Evolutionary conservation across 2,888 invertebrate species (phyloP).

Genomic region (Bembecia ichneumoniformis): DNA sequence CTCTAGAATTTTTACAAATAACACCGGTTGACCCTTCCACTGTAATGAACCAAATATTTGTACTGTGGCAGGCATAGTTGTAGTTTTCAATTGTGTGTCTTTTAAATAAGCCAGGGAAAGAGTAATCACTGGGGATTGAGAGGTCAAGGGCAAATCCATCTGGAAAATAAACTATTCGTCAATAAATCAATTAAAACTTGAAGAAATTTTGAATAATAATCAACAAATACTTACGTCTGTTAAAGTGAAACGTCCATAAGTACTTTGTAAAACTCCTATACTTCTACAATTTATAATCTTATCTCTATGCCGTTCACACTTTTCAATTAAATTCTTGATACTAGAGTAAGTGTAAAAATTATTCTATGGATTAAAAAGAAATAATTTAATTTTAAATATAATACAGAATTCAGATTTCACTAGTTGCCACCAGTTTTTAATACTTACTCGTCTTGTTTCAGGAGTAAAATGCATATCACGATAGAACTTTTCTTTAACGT

Average conservation of each 20-base stretch:
- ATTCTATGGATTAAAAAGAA: constrained; percentile 23
- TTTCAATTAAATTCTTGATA: constrained; percentile 23
- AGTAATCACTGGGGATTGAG: constrained; percentile 14
- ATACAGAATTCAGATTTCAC: background rate
- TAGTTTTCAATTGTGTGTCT: constrained; percentile 20
- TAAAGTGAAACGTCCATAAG: constrained; percentile 36
- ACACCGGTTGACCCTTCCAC: constrained; percentile 42
- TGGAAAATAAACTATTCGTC: background rate
- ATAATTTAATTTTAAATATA: background rate
- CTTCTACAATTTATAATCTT: constrained; percentile 36
- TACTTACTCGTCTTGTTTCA: constrained; percentile 30
- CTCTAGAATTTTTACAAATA: constrained; percentile 45
- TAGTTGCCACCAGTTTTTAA: too few relatives aligned
- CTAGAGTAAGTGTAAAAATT: constrained; percentile 36
- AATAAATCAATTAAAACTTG: background rate
- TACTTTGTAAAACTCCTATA: constrained; percentile 42
- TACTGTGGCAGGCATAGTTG: constrained; percentile 38
- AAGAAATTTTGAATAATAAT: background rate
- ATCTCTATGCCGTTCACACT: constrained; percentile 20
- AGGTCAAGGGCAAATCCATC: background rate
- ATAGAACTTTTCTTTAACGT: constrained; percentile 23
- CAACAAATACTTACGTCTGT: constrained; percentile 25
- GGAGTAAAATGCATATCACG: constrained; percentile 27
- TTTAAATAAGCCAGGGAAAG: constrained; percentile 38
- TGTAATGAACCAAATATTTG: constrained; percentile 51